These are phyloP conservation scores for Anoplius nigerrimus DNA, from an alignment of 2,888 invertebrate species.

Conservation along the genomic window DNA sequence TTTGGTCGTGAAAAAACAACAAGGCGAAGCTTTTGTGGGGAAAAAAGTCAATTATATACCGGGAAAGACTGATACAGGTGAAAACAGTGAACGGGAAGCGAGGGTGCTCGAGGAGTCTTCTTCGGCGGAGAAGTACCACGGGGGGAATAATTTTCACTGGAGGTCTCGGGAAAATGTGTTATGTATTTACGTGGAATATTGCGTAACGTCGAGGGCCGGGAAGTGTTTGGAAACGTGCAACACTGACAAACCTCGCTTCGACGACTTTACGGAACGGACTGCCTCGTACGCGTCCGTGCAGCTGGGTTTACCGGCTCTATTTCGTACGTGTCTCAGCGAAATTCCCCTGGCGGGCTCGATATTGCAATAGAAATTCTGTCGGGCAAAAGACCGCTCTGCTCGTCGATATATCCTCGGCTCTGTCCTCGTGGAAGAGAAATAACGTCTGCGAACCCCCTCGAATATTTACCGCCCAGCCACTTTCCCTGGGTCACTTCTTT, in stretches of 20 bases:
- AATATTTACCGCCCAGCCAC: slow-evolving; percentile 45
- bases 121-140: background rate
- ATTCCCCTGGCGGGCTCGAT: slow-evolving; percentile 38
- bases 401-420: slow-evolving; percentile 59
- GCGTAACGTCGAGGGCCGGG: slow-evolving; percentile 68
- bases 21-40: slow-evolving; percentile 30
- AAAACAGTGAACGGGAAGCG: slow-evolving; percentile 16
- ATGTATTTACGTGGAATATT: slow-evolving; percentile 72
- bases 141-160: slow-evolving; percentile 40
- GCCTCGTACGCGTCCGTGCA: slow-evolving; percentile 41
- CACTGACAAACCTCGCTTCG: slow-evolving; percentile 53
- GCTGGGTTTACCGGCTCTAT: slow-evolving; percentile 52
- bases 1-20: slow-evolving; percentile 29
- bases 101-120: slow-evolving; percentile 34
- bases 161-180: slow-evolving; percentile 54
- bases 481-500: slow-evolving; percentile 39
- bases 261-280: slow-evolving; percentile 43
- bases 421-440: slow-evolving; percentile 72
- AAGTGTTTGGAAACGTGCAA: slow-evolving; percentile 60
- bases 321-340: slow-evolving; percentile 51
- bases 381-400: slow-evolving; percentile 28
- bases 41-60: background rate
- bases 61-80: background rate
- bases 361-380: slow-evolving; percentile 45
- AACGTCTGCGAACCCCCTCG: slow-evolving; percentile 52